Percentiles rank a stretch among this genome's conserved stretches.
Conservation (phyloP, 2,888 invertebrate species). For the Alsophila aescularia region DNA sequence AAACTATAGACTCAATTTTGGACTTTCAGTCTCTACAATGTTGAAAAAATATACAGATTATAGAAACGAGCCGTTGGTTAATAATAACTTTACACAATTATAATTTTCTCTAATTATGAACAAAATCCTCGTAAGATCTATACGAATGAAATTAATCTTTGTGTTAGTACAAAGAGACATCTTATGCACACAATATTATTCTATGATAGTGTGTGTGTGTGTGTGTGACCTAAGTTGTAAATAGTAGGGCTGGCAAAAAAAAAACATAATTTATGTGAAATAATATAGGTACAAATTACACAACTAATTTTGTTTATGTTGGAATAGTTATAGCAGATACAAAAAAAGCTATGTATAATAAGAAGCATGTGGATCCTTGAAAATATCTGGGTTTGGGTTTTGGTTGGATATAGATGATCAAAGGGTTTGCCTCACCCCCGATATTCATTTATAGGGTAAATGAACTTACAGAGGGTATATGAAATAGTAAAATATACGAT, state of each 20-base stretch:
- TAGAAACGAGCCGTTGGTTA: slow-evolving; percentile 60
- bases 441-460: too few species aligned
- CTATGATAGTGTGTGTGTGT: slow-evolving; percentile 22
- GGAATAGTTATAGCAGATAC: background rate
- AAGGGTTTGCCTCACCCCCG: too few species aligned
- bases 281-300: background rate
- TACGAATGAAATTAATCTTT: slow-evolving; percentile 10
- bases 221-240: background rate
- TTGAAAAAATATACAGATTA: slow-evolving; percentile 64
- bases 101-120: slow-evolving; percentile 57
- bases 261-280: background rate
- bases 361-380: too few species aligned
- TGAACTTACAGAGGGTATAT: too few species aligned
- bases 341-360: background rate
- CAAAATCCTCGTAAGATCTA: slow-evolving; percentile 68
- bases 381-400: too few species aligned
- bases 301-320: too few species aligned
- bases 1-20: slow-evolving; percentile 84
- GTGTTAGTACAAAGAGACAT: slow-evolving; percentile 46
- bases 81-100: slow-evolving; percentile 32
- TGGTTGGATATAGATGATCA: too few species aligned
- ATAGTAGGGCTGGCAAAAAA: slow-evolving; percentile 40
- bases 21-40: slow-evolving; percentile 83
- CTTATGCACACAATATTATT: slow-evolving; percentile 40
- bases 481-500: too few species aligned